Evolutionary conservation across 1,140 invertebrate species (phyloP), one percentile per base, ranked within the genome.

Genomic region (Macrosteles quadrilineatus): DNA sequence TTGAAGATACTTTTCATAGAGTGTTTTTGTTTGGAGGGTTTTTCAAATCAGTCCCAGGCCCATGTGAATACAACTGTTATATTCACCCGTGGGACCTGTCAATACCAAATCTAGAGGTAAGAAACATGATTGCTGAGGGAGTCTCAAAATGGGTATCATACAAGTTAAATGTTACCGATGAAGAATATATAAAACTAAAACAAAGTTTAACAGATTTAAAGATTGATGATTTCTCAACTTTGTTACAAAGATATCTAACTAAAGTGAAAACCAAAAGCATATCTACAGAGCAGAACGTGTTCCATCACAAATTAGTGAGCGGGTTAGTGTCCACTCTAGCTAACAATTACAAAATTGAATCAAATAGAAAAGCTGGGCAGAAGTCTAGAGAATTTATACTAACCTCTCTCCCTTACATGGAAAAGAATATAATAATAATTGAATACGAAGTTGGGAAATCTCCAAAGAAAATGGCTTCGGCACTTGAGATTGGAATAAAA

Each of bases 71-170:
- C 3, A 50, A 50, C n/a, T 50, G 47, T 21, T 50, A 50, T n/a
- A 50, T 50, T 19, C 47, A 50, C n/a, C 47, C 47, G 47, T 50
- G 47, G 47, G n/a, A 50, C 21, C 21, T 50, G n/a, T 50, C 47
- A 50, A 19, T 50, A 9, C 47, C 47, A 4, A 50, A 50, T 50
- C 4, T 19, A 50, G 47, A 50, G n/a, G n/a, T 50, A 19, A 50
- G 21, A 21, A n/a, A 19, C n/a, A 21, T 50, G 14, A 9, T 50
- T 9, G 47, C 47, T 19, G 47, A 50, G 3, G 21, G 47, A 19
- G 47, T 50, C 14, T 50, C 47, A 50, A 50, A 50, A 50, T 50
- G 47, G 47, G 47, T 50, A 4, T 17, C 47, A 50, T 9, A 21
- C 47, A 50, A 50, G 47, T n/a, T 50, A 50, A 50, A 50, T 19